Evolutionary conservation across 64 coral and sea anemone species (phyloP), one percentile per base, ranked within the genome.

Genomic region (Orbicella faveolata): DNA sequence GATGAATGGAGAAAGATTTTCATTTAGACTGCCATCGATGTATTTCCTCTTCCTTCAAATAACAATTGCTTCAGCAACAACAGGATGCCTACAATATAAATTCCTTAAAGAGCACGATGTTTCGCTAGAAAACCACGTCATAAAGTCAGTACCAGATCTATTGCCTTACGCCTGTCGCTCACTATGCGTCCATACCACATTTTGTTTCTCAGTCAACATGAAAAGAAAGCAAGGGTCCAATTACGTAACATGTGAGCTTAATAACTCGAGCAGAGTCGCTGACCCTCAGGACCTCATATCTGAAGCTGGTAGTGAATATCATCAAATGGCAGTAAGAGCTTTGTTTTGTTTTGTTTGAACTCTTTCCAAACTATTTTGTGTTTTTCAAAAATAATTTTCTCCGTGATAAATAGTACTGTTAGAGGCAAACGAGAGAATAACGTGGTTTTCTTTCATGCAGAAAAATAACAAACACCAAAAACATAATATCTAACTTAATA

Each of bases 201-300:
- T 68, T 18, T 87, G 84, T 51, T 72, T 87, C 37, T 75, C 68
- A 13, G 73, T 87, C 36, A 87, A 87, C 26, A 36, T 75, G 18
- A 67, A 68, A 67, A 75, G 15, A 25, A 37, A 41, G 12, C 55
- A 59, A 59, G 55, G 12, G 55, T 21, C 75, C 75, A 76, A 41
- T 48, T 48, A 6, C 35, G 20, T 87, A 36, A 73, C 21, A 53
- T 87, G 84, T 57, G 84, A 87, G 3, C 48, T 87, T n/a, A 87
- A 87, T 54, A 87, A 87, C 35, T 87, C 84, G 4, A 87, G 68
- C 21, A 67, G 34, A 34, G 15, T n/a, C 67, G 84, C 84, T 54
- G 34, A 57, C 52, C 84, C 84, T 23, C 14, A 34, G 18, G 55
- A 34, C 23, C 9, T 87, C 9, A 68, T 55, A 74, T 21, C n/a